These are phyloP conservation scores for Cyrtorhinus lividipennis DNA, from an alignment of 1,140 invertebrate genomes.

Conservation along the genomic window DNA sequence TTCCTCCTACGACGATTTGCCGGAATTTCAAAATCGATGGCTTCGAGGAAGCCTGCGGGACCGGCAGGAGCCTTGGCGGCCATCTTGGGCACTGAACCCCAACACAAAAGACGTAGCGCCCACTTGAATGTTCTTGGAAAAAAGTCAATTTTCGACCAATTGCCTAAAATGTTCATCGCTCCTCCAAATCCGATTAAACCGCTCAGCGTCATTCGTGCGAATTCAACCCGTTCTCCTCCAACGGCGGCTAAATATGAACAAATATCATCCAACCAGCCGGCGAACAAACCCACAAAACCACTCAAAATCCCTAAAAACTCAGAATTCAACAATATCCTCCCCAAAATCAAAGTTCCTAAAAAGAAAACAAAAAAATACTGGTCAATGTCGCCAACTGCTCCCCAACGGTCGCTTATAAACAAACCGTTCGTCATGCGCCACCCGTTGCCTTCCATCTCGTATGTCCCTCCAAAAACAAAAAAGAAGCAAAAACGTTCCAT, in stretches of 20 bases:
- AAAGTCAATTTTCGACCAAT: background rate
- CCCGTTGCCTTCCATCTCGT: background rate
- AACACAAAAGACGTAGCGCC: slow-evolving; percentile 7
- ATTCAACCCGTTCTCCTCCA: background rate
- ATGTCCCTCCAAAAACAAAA: background rate
- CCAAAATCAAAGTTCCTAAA: background rate
- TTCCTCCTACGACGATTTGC: background rate
- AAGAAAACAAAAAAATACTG: background rate
- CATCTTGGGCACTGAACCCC: slow-evolving; percentile 17
- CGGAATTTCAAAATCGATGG: slow-evolving; percentile 14
- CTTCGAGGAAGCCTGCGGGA: slow-evolving; percentile 14
- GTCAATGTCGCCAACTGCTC: background rate
- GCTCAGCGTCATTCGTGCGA: background rate
- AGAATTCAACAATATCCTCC: too few relatives aligned
- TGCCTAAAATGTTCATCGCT: background rate
- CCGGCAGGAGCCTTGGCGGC: slow-evolving; percentile 8
- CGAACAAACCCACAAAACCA: too few relatives aligned
- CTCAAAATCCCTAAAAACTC: too few relatives aligned
- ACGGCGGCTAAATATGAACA: too few relatives aligned
- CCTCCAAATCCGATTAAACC: background rate
- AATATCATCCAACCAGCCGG: too few relatives aligned
- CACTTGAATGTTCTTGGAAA: background rate
- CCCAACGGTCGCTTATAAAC: background rate
- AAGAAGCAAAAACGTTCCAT: too few relatives aligned
- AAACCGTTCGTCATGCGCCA: background rate